Conservation (phyloP, 2,888 invertebrate genomes). For the Muschampia staudingeri region DNA sequence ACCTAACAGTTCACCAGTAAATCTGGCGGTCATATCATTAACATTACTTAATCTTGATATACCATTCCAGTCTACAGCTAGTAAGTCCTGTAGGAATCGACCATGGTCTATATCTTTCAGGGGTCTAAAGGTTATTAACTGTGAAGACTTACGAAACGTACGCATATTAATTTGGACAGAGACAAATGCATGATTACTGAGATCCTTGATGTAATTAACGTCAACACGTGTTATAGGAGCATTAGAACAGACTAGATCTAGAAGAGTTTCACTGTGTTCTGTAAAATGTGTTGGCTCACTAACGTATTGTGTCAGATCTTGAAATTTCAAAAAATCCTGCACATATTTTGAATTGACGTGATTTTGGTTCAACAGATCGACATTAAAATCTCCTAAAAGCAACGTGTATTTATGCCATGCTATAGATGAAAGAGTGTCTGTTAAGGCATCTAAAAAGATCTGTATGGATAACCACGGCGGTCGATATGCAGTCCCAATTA, state of each 20-base stretch:
- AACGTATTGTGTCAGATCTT: slow-evolving; percentile 4
- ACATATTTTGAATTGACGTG: not conserved
- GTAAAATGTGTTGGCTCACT: not conserved
- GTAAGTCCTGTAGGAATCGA: not conserved
- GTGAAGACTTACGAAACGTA: not conserved
- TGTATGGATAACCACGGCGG: not conserved
- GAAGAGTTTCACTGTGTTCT: slow-evolving; percentile 53
- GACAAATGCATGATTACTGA: not conserved
- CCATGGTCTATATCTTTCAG: slow-evolving; percentile 4
- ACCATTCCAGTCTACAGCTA: not conserved
- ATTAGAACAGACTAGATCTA: slow-evolving; percentile 61
- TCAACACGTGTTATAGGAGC: slow-evolving; percentile 25
- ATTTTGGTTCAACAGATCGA: not conserved
- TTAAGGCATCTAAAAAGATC: not conserved
- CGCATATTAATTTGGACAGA: not conserved
- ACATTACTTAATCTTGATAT: not conserved
- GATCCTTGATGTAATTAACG: not conserved
- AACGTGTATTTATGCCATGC: not conserved
- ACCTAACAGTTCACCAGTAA: too few relatives aligned
- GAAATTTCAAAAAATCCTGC: not conserved
- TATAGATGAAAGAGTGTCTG: not conserved
- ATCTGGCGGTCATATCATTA: not conserved
- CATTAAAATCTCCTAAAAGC: not conserved
- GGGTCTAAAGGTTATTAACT: not conserved
- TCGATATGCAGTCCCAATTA: not conserved